Evolutionary conservation across 2,888 invertebrate genomes (phyloP).

Genomic region (Polydrusus pterygomalis): DNA sequence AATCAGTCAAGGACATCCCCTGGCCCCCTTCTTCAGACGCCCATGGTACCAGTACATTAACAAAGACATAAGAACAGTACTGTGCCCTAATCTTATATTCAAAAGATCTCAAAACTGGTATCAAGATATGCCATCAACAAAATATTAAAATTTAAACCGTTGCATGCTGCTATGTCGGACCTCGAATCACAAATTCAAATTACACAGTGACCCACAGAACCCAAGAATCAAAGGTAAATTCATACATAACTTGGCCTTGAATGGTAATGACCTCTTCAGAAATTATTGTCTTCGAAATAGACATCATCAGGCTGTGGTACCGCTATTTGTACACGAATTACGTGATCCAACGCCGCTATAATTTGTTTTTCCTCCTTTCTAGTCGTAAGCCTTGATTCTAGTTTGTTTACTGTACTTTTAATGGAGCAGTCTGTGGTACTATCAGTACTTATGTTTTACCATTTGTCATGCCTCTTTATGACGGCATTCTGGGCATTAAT

Average conservation of each 20-base stretch:
- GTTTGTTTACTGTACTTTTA: constrained; percentile 31
- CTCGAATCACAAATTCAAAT: constrained; percentile 48
- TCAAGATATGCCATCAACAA: constrained; percentile 3
- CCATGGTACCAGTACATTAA: not conserved
- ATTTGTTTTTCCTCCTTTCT: constrained; percentile 47
- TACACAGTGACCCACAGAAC: constrained; percentile 52
- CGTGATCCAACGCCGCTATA: constrained; percentile 38
- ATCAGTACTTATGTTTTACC: constrained; percentile 12
- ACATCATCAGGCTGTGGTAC: constrained; percentile 42
- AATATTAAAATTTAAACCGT: constrained; percentile 1
- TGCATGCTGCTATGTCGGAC: constrained; percentile 20
- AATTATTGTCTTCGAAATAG: constrained; percentile 38
- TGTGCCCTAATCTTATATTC: not conserved
- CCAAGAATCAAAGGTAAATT: constrained; percentile 28
- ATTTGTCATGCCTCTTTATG: constrained; percentile 5
- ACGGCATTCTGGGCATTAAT: not conserved
- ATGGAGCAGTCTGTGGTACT: constrained; percentile 18
- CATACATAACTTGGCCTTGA: constrained; percentile 49
- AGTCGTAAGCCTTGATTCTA: constrained; percentile 31
- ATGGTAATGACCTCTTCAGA: constrained; percentile 53
- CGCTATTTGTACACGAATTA: constrained; percentile 53
- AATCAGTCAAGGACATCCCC: too few relatives aligned
- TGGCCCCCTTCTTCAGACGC: too few relatives aligned
- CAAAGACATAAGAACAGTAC: not conserved
- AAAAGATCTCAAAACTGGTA: not conserved